phyloP scores from a whole-genome alignment of 2,797 vertebrate species.

The Macropodus opercularis region DNA sequence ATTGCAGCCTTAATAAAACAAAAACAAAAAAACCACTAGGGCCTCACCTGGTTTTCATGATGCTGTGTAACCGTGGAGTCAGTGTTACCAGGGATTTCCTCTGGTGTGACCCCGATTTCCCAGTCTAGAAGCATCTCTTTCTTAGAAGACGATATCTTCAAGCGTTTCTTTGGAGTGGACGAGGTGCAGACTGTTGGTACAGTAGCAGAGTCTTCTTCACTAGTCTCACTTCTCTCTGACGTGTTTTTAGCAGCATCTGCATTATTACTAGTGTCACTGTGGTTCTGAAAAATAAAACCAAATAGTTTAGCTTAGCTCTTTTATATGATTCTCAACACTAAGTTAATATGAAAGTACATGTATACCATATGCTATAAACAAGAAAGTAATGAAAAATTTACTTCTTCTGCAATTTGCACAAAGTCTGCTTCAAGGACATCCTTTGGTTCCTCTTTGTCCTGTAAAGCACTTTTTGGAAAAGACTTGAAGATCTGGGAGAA shows the following conservation, averaged over 20 bases:
- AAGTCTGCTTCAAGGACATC: constrained; percentile 63
- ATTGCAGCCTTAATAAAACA: background rate
- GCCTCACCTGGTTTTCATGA: constrained; percentile 47
- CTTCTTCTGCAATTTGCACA: constrained; percentile 60
- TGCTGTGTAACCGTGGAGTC: background rate
- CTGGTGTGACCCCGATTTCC: constrained; percentile 37
- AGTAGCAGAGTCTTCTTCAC: background rate
- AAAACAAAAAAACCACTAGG: background rate
- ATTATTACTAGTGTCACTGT: background rate
- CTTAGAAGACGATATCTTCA: constrained; percentile 70
- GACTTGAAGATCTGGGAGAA: constrained; percentile 78
- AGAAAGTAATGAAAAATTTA: background rate
- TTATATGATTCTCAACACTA: background rate
- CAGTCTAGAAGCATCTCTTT: constrained; percentile 78
- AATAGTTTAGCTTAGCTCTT: constrained; percentile 1
- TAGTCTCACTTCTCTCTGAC: constrained; percentile 24
- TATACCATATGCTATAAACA: background rate
- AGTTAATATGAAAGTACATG: background rate
- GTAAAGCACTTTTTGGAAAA: constrained; percentile 47
- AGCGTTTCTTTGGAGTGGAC: constrained; percentile 62
- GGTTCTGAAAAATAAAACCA: constrained; percentile 30
- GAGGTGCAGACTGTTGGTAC: background rate
- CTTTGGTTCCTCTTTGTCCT: constrained; percentile 43
- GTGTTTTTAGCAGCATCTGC: constrained; percentile 21
- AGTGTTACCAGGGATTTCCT: constrained; percentile 5